Base-by-base conservation (phyloP, 2,113 vertebrate species). In the Otis tarda region DNA sequence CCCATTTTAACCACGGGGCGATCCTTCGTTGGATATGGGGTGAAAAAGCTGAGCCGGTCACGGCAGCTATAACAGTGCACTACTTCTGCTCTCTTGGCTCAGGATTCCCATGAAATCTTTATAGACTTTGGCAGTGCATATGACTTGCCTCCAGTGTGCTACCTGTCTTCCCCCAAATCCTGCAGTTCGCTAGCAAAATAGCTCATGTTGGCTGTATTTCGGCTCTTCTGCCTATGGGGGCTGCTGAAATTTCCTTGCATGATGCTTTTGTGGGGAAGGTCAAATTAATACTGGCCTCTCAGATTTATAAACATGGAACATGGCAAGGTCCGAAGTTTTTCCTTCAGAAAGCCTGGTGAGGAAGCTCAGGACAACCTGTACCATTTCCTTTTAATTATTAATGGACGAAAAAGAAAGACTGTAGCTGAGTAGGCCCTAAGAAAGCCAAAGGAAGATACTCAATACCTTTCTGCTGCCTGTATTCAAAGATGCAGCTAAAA, bases 21-120 rank as follows among this genome's bases (percentile, higher is more conserved):
- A 81, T 33, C 23, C 21, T 61, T 77, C 56, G 23, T 63, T 4
- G 2, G 25, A 15, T 47, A 50, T 4, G 9, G 47, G 37, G 12
- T 25, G 47, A 88, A 77, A 73, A 70, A 78, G 16, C 37, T 50
- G 25, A 83, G 63, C 31, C 33, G 71, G n/a, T 45, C 49, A 33
- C 0, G 0, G n/a, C 41, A 83, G 47, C 35, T 3, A 0, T 31
- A 57, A 30, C 5, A 39, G 28, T 41, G 25, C 2, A 1, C 18
- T 86, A 21, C 33, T 74, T 56, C 56, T 70, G 37, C 31, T 64
- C 28, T 68, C 39, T 64, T 74, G 55, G 50, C 31, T 61, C 2
- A 0, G 7, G 19, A 6, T 60, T 50, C 28, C 57, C 31, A 31
- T 15, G 6, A 57, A 82, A 83, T 28, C 61, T 56, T 87, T 55